Evolutionary conservation across 2,888 invertebrate species (phyloP).

Genomic region (Catocala fraxini): DNA sequence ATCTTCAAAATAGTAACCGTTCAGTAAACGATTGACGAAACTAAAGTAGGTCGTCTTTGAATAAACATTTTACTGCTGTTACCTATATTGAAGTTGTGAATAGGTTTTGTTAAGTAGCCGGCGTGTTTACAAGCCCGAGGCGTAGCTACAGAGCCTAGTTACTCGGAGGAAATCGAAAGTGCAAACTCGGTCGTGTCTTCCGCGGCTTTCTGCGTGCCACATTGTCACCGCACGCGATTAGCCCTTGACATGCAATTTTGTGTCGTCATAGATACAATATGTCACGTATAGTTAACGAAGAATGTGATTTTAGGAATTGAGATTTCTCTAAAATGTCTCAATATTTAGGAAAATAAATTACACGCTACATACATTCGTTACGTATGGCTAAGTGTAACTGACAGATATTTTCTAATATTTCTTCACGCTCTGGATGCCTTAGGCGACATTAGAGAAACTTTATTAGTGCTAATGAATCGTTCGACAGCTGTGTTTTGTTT

Average conservation of each 20-base stretch:
- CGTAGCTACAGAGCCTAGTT: slow-evolving; percentile 32
- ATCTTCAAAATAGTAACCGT: slow-evolving; percentile 36
- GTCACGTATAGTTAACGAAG: too few species aligned
- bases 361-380: too few species aligned
- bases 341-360: too few species aligned
- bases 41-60: slow-evolving; percentile 40
- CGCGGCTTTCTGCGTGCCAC: slow-evolving; percentile 51
- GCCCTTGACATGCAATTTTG: slow-evolving; percentile 30
- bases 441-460: too few species aligned
- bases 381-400: too few species aligned
- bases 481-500: background rate
- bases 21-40: slow-evolving; percentile 33
- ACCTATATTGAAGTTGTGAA: slow-evolving; percentile 40
- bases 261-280: background rate
- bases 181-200: slow-evolving; percentile 60
- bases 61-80: slow-evolving; percentile 32
- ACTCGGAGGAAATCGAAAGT: slow-evolving; percentile 70
- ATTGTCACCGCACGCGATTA: slow-evolving; percentile 53
- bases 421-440: too few species aligned
- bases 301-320: too few species aligned
- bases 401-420: background rate
- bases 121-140: slow-evolving; percentile 44
- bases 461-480: too few species aligned
- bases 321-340: too few species aligned
- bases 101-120: slow-evolving; percentile 41